These are phyloP conservation scores for Hyphantria cunea DNA, from an alignment of 1,140 invertebrate genomes.

Conservation along the genomic window DNA sequence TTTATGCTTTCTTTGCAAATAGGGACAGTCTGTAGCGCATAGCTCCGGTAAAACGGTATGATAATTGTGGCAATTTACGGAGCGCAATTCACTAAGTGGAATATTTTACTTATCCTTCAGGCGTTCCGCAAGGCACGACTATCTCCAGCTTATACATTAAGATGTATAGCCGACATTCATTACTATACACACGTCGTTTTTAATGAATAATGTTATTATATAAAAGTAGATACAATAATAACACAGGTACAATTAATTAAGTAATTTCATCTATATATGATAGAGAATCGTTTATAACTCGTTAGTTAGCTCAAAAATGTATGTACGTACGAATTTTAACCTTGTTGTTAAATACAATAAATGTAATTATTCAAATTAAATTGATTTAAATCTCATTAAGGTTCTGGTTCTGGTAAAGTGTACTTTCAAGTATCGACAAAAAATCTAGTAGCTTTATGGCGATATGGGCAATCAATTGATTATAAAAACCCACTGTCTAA, in stretches of 20 bases:
- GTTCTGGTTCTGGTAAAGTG: too few species aligned
- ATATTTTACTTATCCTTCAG: conserved; percentile 68
- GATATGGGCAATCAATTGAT: neutral
- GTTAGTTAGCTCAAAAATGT: too few species aligned
- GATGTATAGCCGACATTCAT: conserved; percentile 61
- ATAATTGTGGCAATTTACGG: conserved; percentile 58
- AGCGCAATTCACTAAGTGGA: conserved; percentile 67
- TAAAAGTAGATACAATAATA: too few species aligned
- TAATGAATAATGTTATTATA: conserved; percentile 36
- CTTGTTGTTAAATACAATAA: too few species aligned
- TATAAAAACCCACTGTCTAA: neutral
- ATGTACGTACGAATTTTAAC: too few species aligned
- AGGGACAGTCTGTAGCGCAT: conserved; percentile 6
- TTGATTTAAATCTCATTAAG: too few species aligned
- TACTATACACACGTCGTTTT: conserved; percentile 42
- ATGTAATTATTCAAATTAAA: too few species aligned
- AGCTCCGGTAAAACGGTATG: conserved; percentile 46
- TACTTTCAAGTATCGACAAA: too few species aligned
- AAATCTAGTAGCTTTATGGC: neutral
- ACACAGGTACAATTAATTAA: too few species aligned
- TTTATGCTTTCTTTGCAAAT: conserved; percentile 19
- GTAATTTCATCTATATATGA: too few species aligned
- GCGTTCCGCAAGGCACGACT: conserved; percentile 56
- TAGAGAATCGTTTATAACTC: too few species aligned
- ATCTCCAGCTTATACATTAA: conserved; percentile 59